Evolutionary conservation across 2,888 invertebrate genomes (phyloP), one percentile per base, ranked within the genome.

Genomic region (Pocota personata): DNA sequence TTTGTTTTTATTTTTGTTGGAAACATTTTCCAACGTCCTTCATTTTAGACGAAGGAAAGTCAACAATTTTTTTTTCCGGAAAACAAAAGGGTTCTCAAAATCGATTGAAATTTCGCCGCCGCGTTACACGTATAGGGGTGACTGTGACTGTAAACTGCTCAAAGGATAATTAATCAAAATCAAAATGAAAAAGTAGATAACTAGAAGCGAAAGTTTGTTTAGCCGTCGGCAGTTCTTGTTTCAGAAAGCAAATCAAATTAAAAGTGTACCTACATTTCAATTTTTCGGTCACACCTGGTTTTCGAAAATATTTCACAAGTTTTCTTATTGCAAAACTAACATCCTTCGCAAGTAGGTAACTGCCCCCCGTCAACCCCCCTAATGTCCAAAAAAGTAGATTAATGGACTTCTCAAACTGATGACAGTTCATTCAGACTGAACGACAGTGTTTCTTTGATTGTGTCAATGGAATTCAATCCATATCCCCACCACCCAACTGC

Each of bases 401-500:
- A 89, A 88, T 88, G 89, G 88, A 87, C 87, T 88, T 88, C 87
- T 89, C 87, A 88, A 88, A 83, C 87, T 79, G 88, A 83, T 88
- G 89, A 88, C 89, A 89, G 89, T 87, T 83, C 87, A 87, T 88
- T 89, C 87, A 87, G 82, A 75, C 88, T 79, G 88, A 88, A 87
- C 87, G 87, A 87, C 87, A 87, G 87, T 83, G 79, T 87, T 87
- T 83, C 87, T 76, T 60, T 40, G 76, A 87, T 87, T 88, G 66
- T 80, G 82, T 87, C 86, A 87, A 55, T 62, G 73, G 79, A 76
- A 82, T 83, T 62, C 52, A 76, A 82, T 83, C 71, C 48, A 58
- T 80, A 69, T 58, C 79, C 64, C 67, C 58, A 24, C 24, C 57
- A 43, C 58, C 8, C 21, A 8, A 16, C 46, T 27, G 48, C 32